Evolutionary conservation across 2,888 invertebrate genomes (phyloP), one percentile per base, ranked within the genome.

Genomic region (Drosophila setosimentum): DNA sequence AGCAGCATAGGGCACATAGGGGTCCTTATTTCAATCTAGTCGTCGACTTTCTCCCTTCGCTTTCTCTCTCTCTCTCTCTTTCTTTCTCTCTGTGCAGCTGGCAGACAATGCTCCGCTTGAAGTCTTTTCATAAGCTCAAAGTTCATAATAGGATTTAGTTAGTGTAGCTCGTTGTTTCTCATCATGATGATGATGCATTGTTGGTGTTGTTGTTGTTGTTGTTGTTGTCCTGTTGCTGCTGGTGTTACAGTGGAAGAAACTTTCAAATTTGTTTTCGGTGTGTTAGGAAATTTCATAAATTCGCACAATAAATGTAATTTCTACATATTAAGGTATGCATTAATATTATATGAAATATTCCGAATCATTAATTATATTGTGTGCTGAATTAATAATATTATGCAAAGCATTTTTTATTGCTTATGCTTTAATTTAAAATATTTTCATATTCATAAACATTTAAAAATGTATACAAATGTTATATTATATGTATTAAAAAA

Each of bases 141-240:
- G 85, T 86, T 86, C 85, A 78, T 86, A 86, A 89, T 86, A 87
- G 89, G 85, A 86, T 86, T 86, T 86, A 87, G 85, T 76, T 76
- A 82, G 83, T 78, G 77, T 69, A 74, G 74, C 85, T 76, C 85
- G 82, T 80, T 82, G 77, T 64, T 76, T 59, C 63, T 33, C 69
- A 40, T 74, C 60, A 69, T 87, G 73, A 75, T 87, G 82, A 82
- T 80, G 71, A 80, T 83, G 82, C 75, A 72, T 42, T 63, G 48
- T 49, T 30, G 55, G 27, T 60, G 29, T 10, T 42, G 35, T 16
- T 76, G 50, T 50, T 29, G 48, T 16, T n/a, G 50, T 30, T 30
- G 32, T 32, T 51, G 29, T 10, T 49, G 8, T 27, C 2, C 32
- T 8, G 7, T n/a, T 33, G 42, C 29, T 45, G 24, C 8, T 45